A percentile compares a stretch with the other conserved stretches of the same genome.
These are phyloP conservation scores for Drosophila ficusphila DNA, from an alignment of 1,140 invertebrate species.

Conservation along the genomic window DNA sequence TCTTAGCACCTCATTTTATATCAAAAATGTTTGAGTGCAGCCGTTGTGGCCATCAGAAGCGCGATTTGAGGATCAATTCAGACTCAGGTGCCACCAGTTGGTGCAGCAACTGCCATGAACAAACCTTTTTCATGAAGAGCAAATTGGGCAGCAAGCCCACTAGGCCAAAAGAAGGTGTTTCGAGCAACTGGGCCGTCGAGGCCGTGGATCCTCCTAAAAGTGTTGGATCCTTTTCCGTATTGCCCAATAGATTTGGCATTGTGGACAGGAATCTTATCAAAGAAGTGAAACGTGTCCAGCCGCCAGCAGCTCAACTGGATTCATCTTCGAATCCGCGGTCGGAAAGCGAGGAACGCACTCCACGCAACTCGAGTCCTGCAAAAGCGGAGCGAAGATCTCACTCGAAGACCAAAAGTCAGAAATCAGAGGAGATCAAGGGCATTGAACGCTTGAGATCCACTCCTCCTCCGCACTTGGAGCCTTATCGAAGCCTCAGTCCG, in stretches of 20 bases:
- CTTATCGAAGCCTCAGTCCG: neutral
- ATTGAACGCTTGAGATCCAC: neutral
- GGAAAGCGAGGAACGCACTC: neutral
- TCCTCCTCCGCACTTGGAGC: neutral
- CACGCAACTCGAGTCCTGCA: neutral
- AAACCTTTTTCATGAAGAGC: neutral
- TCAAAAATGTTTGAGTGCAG: conserved; percentile 7
- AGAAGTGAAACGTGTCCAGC: neutral
- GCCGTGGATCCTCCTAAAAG: conserved; percentile 13
- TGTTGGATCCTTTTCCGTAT: neutral
- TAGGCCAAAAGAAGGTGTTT: too few relatives aligned
- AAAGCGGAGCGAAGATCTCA: neutral
- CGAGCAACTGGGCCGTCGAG: conserved; percentile 25
- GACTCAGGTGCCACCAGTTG: neutral
- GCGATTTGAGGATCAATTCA: too few relatives aligned
- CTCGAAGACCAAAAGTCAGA: too few relatives aligned
- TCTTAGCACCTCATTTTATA: neutral
- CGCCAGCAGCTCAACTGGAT: neutral
- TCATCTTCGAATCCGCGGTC: neutral
- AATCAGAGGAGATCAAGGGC: neutral
- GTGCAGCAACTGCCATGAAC: neutral
- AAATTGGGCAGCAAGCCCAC: neutral
- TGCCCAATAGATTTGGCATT: neutral
- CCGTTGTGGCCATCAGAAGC: neutral
- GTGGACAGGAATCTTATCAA: neutral